Base-by-base conservation (phyloP, 2,113 vertebrate genomes). In the Heterotilapia buettikoferi region DNA sequence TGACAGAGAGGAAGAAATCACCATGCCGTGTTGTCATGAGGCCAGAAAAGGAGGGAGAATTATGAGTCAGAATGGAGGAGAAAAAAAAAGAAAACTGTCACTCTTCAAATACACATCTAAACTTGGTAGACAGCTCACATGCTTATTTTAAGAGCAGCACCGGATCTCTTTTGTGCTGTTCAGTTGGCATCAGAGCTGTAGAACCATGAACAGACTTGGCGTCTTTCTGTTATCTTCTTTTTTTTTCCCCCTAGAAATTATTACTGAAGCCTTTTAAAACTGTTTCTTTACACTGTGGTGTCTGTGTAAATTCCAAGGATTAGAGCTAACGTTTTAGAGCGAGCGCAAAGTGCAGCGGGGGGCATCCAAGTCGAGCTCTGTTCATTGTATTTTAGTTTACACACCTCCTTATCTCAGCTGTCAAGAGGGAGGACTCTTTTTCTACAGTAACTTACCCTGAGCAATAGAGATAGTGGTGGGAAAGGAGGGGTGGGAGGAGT, bases 401-500 rank as follows among this genome's bases (percentile, higher is more conserved):
- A 84, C 90, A 88, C 79, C 83, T 84, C 86, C 86, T 93, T 90
- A 93, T 96, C 91, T 90, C 24, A 86, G 86, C 92, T 94, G 93
- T 94, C 90, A 88, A 86, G 86, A 88, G 89, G 88, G 87, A 90
- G 92, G 92, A 85, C 92, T 90, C 86, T 90, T 84, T 68, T 82
- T 92, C 88, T 81, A 76, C 90, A 88, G 92, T 93, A 91, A 94
- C 88, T 93, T 87, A 91, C 92, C 90, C 91, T 76, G 92, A 88
- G 85, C 45, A 79, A 36, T 83, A 87, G 84, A 90, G 93, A 88
- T 66, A 85, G 89, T 40, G 85, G 56, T 92, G 88, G 89, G 86
- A 85, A 83, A 90, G 86, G 86, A 94, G 89, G 89, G 84, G 91
- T 94, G 92, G 89, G 91, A 93, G 95, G 94, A 95, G 96, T 94